Percentiles rank a stretch among this genome's conserved stretches.
Evolutionary conservation across 2,888 invertebrate genomes (phyloP).

Genomic region (Agrilus mali): DNA sequence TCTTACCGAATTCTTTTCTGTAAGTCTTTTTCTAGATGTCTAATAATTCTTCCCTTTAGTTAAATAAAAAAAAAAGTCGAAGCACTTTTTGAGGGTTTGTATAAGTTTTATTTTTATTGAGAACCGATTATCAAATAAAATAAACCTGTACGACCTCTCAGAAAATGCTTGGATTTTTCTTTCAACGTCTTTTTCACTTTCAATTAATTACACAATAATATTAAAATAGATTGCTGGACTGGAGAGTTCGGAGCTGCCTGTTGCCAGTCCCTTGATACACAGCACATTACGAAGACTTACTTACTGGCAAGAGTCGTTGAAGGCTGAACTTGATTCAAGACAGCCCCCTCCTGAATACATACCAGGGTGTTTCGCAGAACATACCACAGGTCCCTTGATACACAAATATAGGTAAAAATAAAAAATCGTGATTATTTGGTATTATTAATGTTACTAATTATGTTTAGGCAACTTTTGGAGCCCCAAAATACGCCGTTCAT

Average conservation of each 20-base stretch:
- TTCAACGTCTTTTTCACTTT: slow-evolving; percentile 4
- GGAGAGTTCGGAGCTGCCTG: slow-evolving; percentile 63
- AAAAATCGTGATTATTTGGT: background rate
- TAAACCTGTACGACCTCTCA: too few species aligned
- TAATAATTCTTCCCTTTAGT: too few species aligned
- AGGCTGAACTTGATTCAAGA: slow-evolving; percentile 61
- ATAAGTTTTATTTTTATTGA: too few species aligned
- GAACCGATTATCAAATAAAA: too few species aligned
- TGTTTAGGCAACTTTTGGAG: slow-evolving; percentile 71
- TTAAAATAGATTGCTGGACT: slow-evolving; percentile 31
- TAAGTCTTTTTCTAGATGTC: slow-evolving; percentile 16
- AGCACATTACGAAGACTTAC: slow-evolving; percentile 73
- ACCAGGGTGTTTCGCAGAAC: slow-evolving; percentile 80
- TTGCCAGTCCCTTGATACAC: slow-evolving; percentile 87
- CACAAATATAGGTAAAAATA: slow-evolving; percentile 66
- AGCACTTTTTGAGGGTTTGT: too few species aligned
- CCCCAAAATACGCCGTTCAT: slow-evolving; percentile 92
- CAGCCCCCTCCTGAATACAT: slow-evolving; percentile 80
- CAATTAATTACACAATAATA: slow-evolving; percentile 2
- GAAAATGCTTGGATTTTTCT: too few species aligned
- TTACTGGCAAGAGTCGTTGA: slow-evolving; percentile 70
- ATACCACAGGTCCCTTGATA: slow-evolving; percentile 67
- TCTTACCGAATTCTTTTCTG: slow-evolving; percentile 68
- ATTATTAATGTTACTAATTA: background rate
- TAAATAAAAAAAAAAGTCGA: too few species aligned